Evolutionary conservation across 2,888 invertebrate genomes (phyloP), one percentile per base, ranked within the genome.

Genomic region (Zelleria hepariella): DNA sequence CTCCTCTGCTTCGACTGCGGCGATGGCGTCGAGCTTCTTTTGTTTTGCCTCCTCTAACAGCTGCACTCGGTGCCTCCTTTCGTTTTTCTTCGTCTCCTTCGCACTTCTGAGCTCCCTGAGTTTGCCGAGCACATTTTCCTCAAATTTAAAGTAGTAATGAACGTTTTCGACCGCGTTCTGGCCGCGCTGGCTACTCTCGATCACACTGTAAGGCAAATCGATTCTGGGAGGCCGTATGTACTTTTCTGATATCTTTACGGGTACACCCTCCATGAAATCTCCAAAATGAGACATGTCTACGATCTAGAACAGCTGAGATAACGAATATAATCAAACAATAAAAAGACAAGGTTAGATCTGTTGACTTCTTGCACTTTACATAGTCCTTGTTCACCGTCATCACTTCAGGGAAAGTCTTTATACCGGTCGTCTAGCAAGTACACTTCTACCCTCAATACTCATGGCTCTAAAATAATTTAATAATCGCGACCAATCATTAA

Each of bases 161-260:
- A 75, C 73, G 59, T 65, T 72, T 60, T 84, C 82, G 42, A 86
- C 77, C 62, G 78, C 74, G 72, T 75, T 77, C 65, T 82, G 79
- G n/a, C 86, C 82, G 66, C 83, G 75, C 47, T 73, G 63, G 49
- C 80, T 71, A 64, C 77, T 77, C 64, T 86, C 87, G 51, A 66
- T 70, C 24, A 86, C 77, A 66, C 75, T 77, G 67, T 83, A 80
- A 58, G 92, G 92, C 63, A 92, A 81, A 62, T 90, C 92, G 57
- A 84, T 80, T 65, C 74, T 69, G 60, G 93, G 92, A 24, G 96
- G 96, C 65, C 95, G 94, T 77, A 95, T 95, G 76, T 94, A 96
- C 70, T 93, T 94, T 81, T 96, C 96, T 56, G 95, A 93, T 80
- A 96, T 95, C 90, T 96, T 96, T 62, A 96, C 96, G 72, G 94